Conservation (phyloP, 2,888 invertebrate species). For the Ochlodes sylvanus region DNA sequence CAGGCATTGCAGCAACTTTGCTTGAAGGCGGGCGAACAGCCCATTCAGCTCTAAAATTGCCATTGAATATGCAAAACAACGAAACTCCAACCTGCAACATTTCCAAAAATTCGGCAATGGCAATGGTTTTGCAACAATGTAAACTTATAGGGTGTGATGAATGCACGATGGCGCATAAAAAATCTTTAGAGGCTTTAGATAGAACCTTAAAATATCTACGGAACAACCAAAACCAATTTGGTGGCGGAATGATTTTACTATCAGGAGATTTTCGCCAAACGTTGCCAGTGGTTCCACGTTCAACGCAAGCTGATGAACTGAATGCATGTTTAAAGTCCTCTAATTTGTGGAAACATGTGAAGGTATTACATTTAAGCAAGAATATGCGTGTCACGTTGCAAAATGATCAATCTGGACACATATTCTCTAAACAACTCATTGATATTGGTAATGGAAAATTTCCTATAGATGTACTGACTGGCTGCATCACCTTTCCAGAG, state of each 20-base stretch:
- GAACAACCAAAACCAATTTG: slow-evolving; percentile 46
- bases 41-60: no score
- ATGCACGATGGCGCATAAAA: slow-evolving; percentile 47
- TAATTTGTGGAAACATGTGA: no score
- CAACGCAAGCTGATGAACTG: no score
- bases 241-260: slow-evolving; percentile 51
- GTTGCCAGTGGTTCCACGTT: slow-evolving; percentile 50
- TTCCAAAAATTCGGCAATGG: slow-evolving; percentile 37
- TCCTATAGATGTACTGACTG: not conserved
- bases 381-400: no score
- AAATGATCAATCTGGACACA: not conserved
- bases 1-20: slow-evolving; percentile 43
- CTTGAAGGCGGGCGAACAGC: slow-evolving; percentile 44
- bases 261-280: slow-evolving; percentile 57
- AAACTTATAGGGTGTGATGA: slow-evolving; percentile 43
- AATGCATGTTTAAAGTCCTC: no score
- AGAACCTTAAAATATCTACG: slow-evolving; percentile 44
- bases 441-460: not conserved
- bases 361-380: no score
- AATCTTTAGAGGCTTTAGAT: slow-evolving; percentile 42
- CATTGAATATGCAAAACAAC: slow-evolving; percentile 44
- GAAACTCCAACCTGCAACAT: slow-evolving; percentile 35
- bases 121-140: slow-evolving; percentile 40
- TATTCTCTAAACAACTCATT: not conserved
- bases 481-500: no score